Conservation (phyloP, 2,888 invertebrate genomes). For the Conistra vaccinii region DNA sequence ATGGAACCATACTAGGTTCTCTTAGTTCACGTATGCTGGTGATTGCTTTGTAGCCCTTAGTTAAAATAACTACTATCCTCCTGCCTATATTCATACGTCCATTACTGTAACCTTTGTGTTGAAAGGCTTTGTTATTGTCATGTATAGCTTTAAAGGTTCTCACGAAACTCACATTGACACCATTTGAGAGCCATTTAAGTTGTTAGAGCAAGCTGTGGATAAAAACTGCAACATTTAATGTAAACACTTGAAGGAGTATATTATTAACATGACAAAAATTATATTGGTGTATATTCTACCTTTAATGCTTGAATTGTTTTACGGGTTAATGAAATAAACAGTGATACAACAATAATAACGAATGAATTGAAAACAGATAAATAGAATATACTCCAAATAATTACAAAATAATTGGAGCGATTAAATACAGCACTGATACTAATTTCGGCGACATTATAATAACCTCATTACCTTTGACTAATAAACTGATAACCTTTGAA, state of each 20-base stretch:
- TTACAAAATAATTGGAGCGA: background rate
- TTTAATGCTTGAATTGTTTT: background rate
- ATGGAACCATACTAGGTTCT: background rate
- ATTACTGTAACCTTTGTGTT: constrained; percentile 41
- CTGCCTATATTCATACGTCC: constrained; percentile 24
- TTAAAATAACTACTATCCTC: constrained; percentile 5
- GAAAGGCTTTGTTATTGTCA: constrained; percentile 44
- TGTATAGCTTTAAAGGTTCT: constrained; percentile 36
- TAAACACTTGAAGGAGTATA: constrained; percentile 1
- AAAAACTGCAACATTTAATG: constrained; percentile 21
- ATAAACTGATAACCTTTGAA: constrained; percentile 16
- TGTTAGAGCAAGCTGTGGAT: constrained; percentile 36
- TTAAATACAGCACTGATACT: background rate
- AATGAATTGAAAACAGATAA: background rate
- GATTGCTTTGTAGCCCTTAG: background rate
- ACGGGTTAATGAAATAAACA: background rate
- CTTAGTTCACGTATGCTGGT: background rate
- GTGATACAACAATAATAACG: background rate
- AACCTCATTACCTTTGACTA: constrained; percentile 12
- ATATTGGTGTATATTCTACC: background rate
- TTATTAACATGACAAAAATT: background rate
- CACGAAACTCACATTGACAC: constrained; percentile 44
- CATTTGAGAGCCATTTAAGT: constrained; percentile 28
- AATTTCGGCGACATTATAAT: background rate
- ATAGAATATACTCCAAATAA: background rate